Conservation (phyloP, 2,113 vertebrate genomes). For the Serranochromis macrocephalus region DNA sequence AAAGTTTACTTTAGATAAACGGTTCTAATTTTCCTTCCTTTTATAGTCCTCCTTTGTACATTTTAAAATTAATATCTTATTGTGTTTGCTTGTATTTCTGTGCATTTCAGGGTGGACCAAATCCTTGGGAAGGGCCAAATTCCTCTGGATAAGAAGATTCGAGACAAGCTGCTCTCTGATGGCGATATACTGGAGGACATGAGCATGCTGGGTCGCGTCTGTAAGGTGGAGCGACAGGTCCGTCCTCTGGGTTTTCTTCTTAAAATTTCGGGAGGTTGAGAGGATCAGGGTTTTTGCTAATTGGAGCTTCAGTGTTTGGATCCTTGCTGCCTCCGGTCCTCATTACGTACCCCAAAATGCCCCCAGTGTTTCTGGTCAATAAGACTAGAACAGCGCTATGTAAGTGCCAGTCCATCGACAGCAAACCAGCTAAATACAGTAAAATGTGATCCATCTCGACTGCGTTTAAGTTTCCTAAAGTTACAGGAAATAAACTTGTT, state of each 20-base stretch:
- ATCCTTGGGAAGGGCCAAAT: slow-evolving; percentile 96
- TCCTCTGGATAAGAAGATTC: slow-evolving; percentile 87
- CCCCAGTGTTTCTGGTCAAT: background rate
- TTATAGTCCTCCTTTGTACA: background rate
- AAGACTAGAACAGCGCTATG: background rate
- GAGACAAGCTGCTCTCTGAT: slow-evolving; percentile 88
- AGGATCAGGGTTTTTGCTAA: background rate
- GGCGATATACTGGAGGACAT: slow-evolving; percentile 86
- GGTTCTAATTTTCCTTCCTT: background rate
- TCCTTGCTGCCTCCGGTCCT: background rate
- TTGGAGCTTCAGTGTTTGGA: background rate
- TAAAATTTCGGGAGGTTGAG: background rate
- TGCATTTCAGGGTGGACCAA: slow-evolving; percentile 83
- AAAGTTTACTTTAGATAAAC: background rate
- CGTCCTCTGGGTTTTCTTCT: background rate
- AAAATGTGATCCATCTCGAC: background rate
- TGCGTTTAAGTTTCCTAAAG: fast-evolving
- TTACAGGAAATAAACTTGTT: background rate
- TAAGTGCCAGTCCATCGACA: background rate
- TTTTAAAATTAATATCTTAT: background rate
- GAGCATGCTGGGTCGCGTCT: slow-evolving; percentile 94
- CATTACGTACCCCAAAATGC: background rate
- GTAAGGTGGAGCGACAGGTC: slow-evolving; percentile 98
- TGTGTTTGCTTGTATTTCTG: background rate
- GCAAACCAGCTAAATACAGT: background rate